These are phyloP conservation scores for Meliscaeva auricollis DNA, from an alignment of 2,888 invertebrate genomes.

Conservation along the genomic window DNA sequence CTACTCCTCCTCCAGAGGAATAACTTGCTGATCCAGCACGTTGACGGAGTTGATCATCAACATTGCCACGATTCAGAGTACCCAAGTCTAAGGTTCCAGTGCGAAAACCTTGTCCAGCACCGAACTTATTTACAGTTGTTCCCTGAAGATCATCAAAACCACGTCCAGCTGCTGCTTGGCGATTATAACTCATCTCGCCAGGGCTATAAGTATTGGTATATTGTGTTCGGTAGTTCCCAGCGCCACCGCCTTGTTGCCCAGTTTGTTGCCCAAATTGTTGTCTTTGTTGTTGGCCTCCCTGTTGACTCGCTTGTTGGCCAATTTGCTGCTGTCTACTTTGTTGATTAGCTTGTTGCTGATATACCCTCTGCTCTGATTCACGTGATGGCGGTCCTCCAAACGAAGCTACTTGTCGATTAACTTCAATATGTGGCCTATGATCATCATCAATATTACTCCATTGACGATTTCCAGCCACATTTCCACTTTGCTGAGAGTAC, in stretches of 20 bases:
- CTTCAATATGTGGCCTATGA: constrained; percentile 30
- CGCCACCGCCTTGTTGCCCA: constrained; percentile 66
- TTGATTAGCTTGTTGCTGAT: constrained; percentile 27
- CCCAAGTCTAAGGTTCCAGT: constrained; percentile 81
- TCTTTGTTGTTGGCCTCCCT: constrained; percentile 69
- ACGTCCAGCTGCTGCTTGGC: constrained; percentile 54
- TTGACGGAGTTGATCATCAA: constrained; percentile 82
- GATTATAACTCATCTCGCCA: constrained; percentile 39
- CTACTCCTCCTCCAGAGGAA: constrained; percentile 38
- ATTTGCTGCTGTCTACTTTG: constrained; percentile 43
- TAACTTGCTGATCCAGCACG: constrained; percentile 29
- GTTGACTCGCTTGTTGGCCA: constrained; percentile 1
- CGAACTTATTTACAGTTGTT: constrained; percentile 77
- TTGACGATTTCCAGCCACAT: constrained; percentile 46
- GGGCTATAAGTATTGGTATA: constrained; percentile 53
- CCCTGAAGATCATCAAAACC: constrained; percentile 72
- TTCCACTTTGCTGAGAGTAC: constrained; percentile 76
- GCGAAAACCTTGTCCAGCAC: constrained; percentile 80
- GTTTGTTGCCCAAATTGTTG: constrained; percentile 77
- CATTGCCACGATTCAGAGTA: constrained; percentile 79
- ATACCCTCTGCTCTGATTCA: constrained; percentile 22
- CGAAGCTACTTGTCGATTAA: constrained; percentile 40
- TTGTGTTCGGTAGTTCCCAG: constrained; percentile 38
- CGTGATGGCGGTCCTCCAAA: constrained; percentile 32
- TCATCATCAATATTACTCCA: constrained; percentile 42